Percentiles rank a stretch among this genome's conserved stretches.
Conservation (phyloP, 2,797 vertebrate species). For the Erpetoichthys calabaricus region DNA sequence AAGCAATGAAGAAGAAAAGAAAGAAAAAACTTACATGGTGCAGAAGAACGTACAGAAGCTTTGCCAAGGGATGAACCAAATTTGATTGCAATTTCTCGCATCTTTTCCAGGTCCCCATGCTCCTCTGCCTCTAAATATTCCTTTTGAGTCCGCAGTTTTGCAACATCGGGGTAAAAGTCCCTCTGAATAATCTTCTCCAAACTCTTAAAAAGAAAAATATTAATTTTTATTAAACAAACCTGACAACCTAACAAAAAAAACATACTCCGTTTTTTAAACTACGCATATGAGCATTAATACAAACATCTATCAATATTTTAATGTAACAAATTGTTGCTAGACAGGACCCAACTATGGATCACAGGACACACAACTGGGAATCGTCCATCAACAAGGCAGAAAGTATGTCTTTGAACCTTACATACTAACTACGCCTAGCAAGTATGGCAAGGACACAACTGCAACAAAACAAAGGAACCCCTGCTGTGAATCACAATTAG, state of each 20-base stretch:
- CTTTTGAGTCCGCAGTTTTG: slow-evolving; percentile 81
- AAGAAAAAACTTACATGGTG: slow-evolving; percentile 59
- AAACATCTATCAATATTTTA: background rate
- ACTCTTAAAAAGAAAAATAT: slow-evolving; percentile 36
- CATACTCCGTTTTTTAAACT: background rate
- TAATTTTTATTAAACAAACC: too few relatives aligned
- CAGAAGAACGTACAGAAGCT: slow-evolving; percentile 62
- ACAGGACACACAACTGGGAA: too few relatives aligned
- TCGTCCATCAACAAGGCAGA: too few relatives aligned
- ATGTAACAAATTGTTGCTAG: background rate
- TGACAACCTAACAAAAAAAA: background rate
- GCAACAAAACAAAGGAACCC: too few relatives aligned
- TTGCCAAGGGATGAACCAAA: slow-evolving; percentile 73
- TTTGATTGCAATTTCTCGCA: slow-evolving; percentile 89
- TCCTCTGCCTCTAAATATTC: slow-evolving; percentile 92
- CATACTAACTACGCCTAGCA: too few relatives aligned
- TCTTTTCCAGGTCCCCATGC: slow-evolving; percentile 76
- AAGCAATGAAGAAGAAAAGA: background rate
- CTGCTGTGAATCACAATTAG: too few relatives aligned
- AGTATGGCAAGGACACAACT: too few relatives aligned
- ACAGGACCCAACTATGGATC: background rate
- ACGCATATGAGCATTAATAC: background rate
- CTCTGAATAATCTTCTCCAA: slow-evolving; percentile 87
- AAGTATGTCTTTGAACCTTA: too few relatives aligned
- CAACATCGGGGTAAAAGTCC: slow-evolving; percentile 92